phyloP scores from a whole-genome alignment of 2,888 invertebrate species.

The Acanthococcus lagerstroemiae region DNA sequence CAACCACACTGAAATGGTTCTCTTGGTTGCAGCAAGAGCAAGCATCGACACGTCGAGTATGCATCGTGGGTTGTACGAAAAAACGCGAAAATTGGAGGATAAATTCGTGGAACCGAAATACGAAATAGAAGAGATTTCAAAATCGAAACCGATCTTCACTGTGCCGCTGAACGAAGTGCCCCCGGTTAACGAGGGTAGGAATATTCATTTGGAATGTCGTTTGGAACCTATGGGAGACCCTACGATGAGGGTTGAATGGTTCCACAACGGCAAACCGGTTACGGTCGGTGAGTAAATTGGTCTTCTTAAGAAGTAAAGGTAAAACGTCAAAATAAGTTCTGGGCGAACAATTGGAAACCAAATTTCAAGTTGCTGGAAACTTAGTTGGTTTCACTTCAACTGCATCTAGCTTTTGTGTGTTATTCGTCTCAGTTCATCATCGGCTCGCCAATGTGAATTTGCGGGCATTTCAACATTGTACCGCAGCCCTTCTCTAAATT shows the following conservation, averaged over 20 bases:
- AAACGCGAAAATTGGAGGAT: slow-evolving; percentile 76
- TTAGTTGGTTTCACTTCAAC: no score
- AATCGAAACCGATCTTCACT: slow-evolving; percentile 88
- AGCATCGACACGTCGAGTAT: slow-evolving; percentile 83
- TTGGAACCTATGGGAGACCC: slow-evolving; percentile 93
- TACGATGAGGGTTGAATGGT: slow-evolving; percentile 92
- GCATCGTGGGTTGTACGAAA: slow-evolving; percentile 75
- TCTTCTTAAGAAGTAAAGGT: not conserved
- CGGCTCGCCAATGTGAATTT: no score
- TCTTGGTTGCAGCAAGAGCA: slow-evolving; percentile 59
- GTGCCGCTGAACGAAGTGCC: slow-evolving; percentile 80
- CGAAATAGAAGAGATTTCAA: slow-evolving; percentile 82
- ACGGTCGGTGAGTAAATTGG: slow-evolving; percentile 56
- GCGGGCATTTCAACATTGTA: no score
- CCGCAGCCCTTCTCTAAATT: not conserved
- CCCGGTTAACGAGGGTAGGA: slow-evolving; percentile 75
- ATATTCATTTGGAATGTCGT: slow-evolving; percentile 82
- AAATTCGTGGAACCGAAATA: slow-evolving; percentile 80
- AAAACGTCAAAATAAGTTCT: not conserved
- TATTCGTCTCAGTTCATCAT: no score
- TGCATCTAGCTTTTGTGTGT: no score
- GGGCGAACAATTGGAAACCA: not conserved
- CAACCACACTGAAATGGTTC: not conserved
- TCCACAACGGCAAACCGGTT: slow-evolving; percentile 80
- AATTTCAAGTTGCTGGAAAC: not conserved